Base-by-base conservation (phyloP, 1,140 invertebrate genomes). In the Rhizoglyphus robini region DNA sequence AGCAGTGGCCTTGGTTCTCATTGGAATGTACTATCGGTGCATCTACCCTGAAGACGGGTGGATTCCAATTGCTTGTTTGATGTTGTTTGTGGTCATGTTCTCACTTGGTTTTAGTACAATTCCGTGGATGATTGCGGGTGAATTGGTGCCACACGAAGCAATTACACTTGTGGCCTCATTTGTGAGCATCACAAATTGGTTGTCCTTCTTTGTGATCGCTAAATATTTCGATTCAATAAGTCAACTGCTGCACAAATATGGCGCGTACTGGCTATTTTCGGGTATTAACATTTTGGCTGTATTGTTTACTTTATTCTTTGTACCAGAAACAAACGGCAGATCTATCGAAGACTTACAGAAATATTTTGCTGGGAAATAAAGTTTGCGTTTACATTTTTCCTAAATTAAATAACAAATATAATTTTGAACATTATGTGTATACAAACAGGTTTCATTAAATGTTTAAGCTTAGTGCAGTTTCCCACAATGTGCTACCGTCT, bases 271-370 rank as follows among this genome's bases (percentile, higher is more conserved):
- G 85, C 72, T 91, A 51, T 96, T 90, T 72, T 83, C 84, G 25
- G 73, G 77, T 13, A 81, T 91, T 64, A 87, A 87, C 68, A 69
- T 84, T 3, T 41, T 84, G 13, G 88, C 86, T 25, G 72, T 92
- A 54, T 72, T 90, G 31, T 88, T 95, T 74, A 83, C 89, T 13
- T 83, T 86, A 69, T 73, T 87, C 57, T 86, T 82, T 68, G 87
- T 96, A 32, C 91, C 91, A 23, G 92, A 96, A 77, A 96, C 92
- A 0, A 86, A 88, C 72, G 90, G 90, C 4, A 86, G 85, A 72
- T 88, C 82, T 66, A 79, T 96, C 51, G 89, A 95, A 73, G 90
- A 95, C 71, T 92, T 96, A 70, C 57, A 68, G 65, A 25, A 58
- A 15, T 46, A 47, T 41, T 70, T 70, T 66, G n/a, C 48, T 63